These are phyloP conservation scores for Condylostylus longicornis DNA, from an alignment of 1,140 invertebrate species.

Conservation along the genomic window DNA sequence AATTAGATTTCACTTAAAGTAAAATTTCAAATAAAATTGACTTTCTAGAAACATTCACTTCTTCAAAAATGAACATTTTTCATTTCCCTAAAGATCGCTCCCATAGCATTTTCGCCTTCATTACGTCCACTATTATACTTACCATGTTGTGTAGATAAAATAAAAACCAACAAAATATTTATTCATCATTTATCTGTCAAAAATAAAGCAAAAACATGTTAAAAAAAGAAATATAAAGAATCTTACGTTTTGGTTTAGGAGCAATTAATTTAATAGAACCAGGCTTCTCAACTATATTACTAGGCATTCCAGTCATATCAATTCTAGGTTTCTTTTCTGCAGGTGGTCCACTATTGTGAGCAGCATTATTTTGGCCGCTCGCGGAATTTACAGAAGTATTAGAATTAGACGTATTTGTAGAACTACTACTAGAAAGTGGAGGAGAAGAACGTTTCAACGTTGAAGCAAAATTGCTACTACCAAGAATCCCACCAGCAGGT, in stretches of 20 bases:
- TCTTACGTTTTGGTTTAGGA: constrained; percentile 80
- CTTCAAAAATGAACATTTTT: no score
- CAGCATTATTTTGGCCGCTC: no score
- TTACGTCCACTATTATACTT: no score
- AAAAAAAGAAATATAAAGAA: constrained; percentile 17
- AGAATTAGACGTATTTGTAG: constrained; percentile 27
- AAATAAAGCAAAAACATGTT: constrained; percentile 31
- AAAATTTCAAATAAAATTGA: no score
- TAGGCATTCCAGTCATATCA: constrained; percentile 28
- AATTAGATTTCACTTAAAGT: no score
- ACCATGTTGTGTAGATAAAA: constrained; percentile 8
- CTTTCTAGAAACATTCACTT: no score
- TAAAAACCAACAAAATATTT: constrained; percentile 18
- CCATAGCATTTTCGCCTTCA: no score
- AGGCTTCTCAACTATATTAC: constrained; percentile 44
- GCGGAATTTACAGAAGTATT: no score
- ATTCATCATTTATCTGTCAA: constrained; percentile 13
- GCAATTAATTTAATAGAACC: constrained; percentile 71
- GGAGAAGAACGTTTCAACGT: constrained; percentile 46
- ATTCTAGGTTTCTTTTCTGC: constrained; percentile 64
- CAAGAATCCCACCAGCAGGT: constrained; percentile 10
- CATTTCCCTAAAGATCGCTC: no score
- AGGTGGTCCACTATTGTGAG: constrained; percentile 35
- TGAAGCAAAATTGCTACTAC: constrained; percentile 6
- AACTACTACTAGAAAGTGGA: constrained; percentile 33